Evolutionary conservation across 2,797 vertebrate genomes (phyloP).

Genomic region (Octomys mimax): DNA sequence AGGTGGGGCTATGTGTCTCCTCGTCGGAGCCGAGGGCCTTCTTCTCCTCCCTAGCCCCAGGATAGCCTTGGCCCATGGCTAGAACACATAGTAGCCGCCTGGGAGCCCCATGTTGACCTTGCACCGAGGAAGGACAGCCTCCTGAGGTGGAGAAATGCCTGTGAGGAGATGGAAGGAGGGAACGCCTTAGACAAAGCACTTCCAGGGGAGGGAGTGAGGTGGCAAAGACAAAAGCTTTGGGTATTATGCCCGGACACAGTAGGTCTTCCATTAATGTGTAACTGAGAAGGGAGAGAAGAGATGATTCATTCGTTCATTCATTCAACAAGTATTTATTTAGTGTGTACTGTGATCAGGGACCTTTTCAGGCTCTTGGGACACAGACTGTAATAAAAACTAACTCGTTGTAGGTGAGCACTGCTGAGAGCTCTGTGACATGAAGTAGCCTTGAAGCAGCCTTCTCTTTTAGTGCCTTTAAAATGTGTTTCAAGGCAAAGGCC

Average conservation of each 20-base stretch:
- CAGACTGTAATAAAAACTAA: neutral
- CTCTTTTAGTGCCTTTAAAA: neutral
- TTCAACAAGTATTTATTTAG: neutral
- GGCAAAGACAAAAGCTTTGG: neutral
- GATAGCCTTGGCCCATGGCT: neutral
- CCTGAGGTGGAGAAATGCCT: neutral
- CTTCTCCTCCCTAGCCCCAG: neutral
- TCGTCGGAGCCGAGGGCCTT: neutral
- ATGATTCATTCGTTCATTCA: neutral
- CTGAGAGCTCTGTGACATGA: neutral
- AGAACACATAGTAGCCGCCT: neutral
- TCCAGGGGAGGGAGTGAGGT: no score
- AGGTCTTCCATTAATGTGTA: neutral
- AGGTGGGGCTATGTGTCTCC: neutral
- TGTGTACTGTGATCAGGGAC: accelerated
- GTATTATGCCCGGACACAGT: neutral
- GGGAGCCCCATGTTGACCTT: neutral
- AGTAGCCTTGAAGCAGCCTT: neutral
- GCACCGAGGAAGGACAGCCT: neutral
- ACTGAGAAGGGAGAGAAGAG: neutral
- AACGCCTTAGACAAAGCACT: neutral
- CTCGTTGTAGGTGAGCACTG: neutral
- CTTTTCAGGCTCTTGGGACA: neutral
- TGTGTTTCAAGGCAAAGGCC: neutral
- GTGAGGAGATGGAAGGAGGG: neutral